Evolutionary conservation across 1,140 invertebrate species (phyloP).

Genomic region (Pentalonia nigronervosa): DNA sequence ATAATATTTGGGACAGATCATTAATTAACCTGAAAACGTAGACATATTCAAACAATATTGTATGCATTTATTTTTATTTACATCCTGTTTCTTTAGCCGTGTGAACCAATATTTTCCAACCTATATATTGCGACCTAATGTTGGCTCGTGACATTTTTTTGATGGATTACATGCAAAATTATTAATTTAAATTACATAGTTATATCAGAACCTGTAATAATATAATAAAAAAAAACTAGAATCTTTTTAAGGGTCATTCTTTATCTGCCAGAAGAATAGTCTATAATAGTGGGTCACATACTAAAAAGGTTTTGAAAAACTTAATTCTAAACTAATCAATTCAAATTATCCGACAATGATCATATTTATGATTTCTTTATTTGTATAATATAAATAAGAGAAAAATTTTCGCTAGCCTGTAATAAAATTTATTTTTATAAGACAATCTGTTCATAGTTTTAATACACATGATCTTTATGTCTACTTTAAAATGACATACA

Average conservation of each 20-base stretch:
- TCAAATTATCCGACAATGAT: neutral
- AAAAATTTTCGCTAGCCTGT: neutral
- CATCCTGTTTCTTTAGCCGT: neutral
- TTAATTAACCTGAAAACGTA: neutral
- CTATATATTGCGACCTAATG: neutral
- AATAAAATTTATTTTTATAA: neutral
- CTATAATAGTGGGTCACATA: neutral
- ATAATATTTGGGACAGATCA: no score
- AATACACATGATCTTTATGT: neutral
- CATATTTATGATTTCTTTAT: neutral
- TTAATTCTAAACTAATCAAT: neutral
- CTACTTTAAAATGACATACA: neutral
- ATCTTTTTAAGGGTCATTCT: neutral
- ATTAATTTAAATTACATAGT: neutral
- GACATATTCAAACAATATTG: neutral
- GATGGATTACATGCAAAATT: neutral
- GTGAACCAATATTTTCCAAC: neutral
- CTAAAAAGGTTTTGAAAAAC: neutral
- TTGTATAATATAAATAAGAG: neutral
- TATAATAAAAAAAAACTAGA: neutral
- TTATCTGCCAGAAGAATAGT: rapidly evolving
- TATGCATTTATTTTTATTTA: neutral
- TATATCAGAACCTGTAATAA: neutral
- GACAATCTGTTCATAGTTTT: neutral
- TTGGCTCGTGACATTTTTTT: neutral